phyloP scores from a whole-genome alignment of 2,797 vertebrate species.

The Tinamus major region DNA sequence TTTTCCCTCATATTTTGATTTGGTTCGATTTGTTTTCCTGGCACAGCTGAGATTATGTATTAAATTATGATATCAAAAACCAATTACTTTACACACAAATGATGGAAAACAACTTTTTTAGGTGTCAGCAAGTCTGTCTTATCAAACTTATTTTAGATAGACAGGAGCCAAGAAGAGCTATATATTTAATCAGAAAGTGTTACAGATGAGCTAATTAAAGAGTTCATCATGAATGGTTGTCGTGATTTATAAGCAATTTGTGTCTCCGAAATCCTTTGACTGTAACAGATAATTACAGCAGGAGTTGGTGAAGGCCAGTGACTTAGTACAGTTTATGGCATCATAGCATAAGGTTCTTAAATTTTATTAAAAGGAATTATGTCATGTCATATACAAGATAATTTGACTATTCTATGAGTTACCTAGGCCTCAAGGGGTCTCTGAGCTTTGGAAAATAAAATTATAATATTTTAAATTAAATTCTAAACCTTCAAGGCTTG shows the following conservation, averaged over 20 bases:
- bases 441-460: constrained; percentile 39
- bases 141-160: constrained; percentile 26
- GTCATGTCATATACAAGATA: not conserved
- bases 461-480: constrained; percentile 36
- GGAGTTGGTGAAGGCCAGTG: constrained; percentile 2
- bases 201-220: constrained; percentile 53
- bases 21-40: not conserved
- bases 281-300: constrained; percentile 9
- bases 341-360: not conserved
- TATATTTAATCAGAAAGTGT: constrained; percentile 30
- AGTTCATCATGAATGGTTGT: not conserved
- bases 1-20: not conserved
- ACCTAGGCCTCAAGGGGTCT: constrained; percentile 28
- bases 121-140: not conserved
- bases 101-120: constrained; percentile 6
- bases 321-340: not conserved
- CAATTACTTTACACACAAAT: not conserved
- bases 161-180: not conserved
- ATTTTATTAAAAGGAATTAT: constrained; percentile 51
- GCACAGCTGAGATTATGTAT: not conserved
- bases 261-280: constrained; percentile 26
- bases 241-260: not conserved
- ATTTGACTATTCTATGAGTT: constrained; percentile 21
- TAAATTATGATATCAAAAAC: not conserved
- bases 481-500: constrained; percentile 22